Conservation (phyloP, 2,797 vertebrate species). For the Kryptopterus vitreolus region DNA sequence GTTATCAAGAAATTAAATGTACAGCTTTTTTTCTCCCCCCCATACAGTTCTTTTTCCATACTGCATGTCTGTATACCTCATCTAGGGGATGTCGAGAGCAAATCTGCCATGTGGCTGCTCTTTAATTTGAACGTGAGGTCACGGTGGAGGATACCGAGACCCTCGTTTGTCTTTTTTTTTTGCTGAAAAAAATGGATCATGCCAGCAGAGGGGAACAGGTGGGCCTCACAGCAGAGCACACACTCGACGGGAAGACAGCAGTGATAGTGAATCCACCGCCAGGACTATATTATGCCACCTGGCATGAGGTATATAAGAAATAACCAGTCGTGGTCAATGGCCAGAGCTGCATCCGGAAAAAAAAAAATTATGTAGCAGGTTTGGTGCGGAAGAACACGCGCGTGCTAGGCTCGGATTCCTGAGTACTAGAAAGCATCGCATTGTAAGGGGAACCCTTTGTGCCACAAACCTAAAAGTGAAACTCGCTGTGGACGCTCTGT, state of each 20-base stretch:
- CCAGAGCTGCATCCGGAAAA: constrained; percentile 28
- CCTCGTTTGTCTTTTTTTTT: constrained; percentile 42
- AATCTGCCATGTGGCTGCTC: constrained; percentile 31
- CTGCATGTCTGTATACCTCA: constrained; percentile 24
- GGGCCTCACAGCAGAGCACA: constrained; percentile 53
- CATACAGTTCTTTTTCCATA: constrained; percentile 1
- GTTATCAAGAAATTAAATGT: too few species aligned
- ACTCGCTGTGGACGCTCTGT: constrained; percentile 28
- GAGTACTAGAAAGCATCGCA: constrained; percentile 9
- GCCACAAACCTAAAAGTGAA: constrained; percentile 29
- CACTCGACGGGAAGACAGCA: constrained; percentile 40
- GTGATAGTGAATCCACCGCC: constrained; percentile 46
- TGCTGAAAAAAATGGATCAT: constrained; percentile 40
- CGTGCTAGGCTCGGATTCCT: constrained; percentile 49
- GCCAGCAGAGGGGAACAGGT: constrained; percentile 56
- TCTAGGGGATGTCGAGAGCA: constrained; percentile 41
- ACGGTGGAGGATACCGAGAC: constrained; percentile 26
- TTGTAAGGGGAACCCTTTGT: constrained; percentile 53
- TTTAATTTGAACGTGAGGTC: constrained; percentile 38
- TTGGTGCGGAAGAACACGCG: background rate
- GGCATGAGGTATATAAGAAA: constrained; percentile 52
- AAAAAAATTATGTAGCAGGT: constrained; percentile 17
- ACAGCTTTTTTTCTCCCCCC: too few species aligned
- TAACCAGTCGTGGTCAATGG: constrained; percentile 15
- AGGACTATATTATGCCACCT: constrained; percentile 60